Evolutionary conservation across 1,140 invertebrate species (phyloP).

Genomic region (Tetramorium parvispinum): DNA sequence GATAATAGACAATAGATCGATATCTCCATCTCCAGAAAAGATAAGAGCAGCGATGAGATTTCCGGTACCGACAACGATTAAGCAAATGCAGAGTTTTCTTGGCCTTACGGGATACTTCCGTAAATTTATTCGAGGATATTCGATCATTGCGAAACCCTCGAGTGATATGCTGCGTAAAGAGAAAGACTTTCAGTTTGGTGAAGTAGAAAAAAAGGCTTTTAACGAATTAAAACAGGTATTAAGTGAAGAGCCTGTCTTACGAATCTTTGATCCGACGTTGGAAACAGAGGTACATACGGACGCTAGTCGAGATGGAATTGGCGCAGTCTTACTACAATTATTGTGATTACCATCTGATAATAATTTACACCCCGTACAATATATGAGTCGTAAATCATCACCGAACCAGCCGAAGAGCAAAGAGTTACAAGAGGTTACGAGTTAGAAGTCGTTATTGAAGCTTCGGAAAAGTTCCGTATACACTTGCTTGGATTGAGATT

Average conservation of each 20-base stretch:
- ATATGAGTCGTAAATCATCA: slow-evolving; percentile 20
- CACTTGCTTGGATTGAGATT: slow-evolving; percentile 37
- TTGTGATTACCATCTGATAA: not conserved
- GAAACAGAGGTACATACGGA: slow-evolving; percentile 27
- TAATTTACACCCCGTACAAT: slow-evolving; percentile 20
- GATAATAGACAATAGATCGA: not conserved
- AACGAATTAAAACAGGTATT: not conserved
- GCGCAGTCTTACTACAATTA: slow-evolving; percentile 33
- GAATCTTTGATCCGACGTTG: not conserved
- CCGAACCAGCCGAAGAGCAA: not conserved
- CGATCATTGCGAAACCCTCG: slow-evolving; percentile 12
- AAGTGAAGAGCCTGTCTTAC: not conserved
- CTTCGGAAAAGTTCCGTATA: not conserved
- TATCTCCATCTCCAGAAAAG: slow-evolving; percentile 11
- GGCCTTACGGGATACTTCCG: slow-evolving; percentile 21
- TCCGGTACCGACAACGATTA: not conserved
- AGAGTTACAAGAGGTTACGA: slow-evolving; percentile 44
- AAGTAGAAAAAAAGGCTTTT: not conserved
- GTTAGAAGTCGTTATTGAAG: slow-evolving; percentile 9
- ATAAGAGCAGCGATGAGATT: not conserved
- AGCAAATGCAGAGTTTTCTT: slow-evolving; percentile 11
- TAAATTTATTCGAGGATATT: slow-evolving; percentile 17
- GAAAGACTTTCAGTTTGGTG: not conserved
- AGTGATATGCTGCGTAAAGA: slow-evolving; percentile 35
- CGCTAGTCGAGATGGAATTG: slow-evolving; percentile 5